Evolutionary conservation across 1,140 invertebrate species (phyloP).

Genomic region (Brachystomella parvula): DNA sequence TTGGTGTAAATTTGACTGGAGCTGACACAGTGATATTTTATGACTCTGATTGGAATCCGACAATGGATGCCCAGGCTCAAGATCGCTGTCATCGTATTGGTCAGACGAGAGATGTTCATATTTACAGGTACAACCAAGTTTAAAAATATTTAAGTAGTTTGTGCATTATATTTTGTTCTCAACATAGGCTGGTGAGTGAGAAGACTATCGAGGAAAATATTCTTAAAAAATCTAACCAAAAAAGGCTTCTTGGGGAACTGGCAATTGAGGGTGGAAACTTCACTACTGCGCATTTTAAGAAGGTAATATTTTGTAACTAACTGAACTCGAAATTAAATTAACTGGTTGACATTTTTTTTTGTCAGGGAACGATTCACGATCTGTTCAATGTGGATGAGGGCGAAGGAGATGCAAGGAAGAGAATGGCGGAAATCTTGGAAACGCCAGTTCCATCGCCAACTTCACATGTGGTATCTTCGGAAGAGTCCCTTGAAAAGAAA

Average conservation of each 20-base stretch:
- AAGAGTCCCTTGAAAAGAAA: slow-evolving; percentile 44
- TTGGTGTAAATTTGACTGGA: slow-evolving; percentile 97
- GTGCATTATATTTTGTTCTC: slow-evolving; percentile 23
- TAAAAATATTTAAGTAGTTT: slow-evolving; percentile 7
- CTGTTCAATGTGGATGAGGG: slow-evolving; percentile 68
- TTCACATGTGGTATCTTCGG: slow-evolving; percentile 24
- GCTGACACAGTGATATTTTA: slow-evolving; percentile 99
- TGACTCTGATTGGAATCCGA: slow-evolving; percentile 99
- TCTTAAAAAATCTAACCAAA: slow-evolving; percentile 96
- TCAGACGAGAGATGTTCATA: slow-evolving; percentile 98
- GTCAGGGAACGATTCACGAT: slow-evolving; percentile 81
- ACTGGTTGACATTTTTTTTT: slow-evolving; percentile 37
- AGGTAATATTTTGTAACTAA: slow-evolving; percentile 47
- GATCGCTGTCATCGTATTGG: slow-evolving; percentile 98
- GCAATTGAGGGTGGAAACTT: slow-evolving; percentile 99
- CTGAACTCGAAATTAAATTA: not conserved
- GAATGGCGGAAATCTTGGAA: slow-evolving; percentile 54
- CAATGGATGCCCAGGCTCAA: slow-evolving; percentile 99
- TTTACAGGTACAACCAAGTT: slow-evolving; percentile 62
- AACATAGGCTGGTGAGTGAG: slow-evolving; percentile 76
- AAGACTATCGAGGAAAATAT: slow-evolving; percentile 99
- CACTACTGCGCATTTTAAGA: slow-evolving; percentile 94
- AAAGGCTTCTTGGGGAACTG: slow-evolving; percentile 87
- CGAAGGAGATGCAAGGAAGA: slow-evolving; percentile 52
- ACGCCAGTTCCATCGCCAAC: not conserved